Conservation (phyloP, 2,888 invertebrate species). For the Chirona hameri region DNA sequence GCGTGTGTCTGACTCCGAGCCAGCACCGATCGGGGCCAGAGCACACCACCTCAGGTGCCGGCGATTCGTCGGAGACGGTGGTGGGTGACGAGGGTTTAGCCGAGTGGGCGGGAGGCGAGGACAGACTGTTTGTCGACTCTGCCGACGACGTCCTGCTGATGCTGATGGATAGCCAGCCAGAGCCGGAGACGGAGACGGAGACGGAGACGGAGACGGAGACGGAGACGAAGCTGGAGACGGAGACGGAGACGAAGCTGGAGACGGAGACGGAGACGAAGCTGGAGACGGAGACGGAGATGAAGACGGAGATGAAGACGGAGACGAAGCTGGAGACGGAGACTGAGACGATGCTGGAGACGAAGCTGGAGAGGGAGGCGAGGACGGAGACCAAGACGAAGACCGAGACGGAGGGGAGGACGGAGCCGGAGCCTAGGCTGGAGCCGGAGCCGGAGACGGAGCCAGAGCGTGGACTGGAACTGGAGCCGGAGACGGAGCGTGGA, state of each 20-base stretch:
- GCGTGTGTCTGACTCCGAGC: not conserved
- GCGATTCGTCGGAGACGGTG: not conserved
- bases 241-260: not conserved
- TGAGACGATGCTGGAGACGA: too few relatives aligned
- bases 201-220: not conserved
- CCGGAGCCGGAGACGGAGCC: too few relatives aligned
- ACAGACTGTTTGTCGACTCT: not conserved
- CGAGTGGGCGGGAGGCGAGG: not conserved
- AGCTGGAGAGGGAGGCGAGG: too few relatives aligned
- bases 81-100: not conserved
- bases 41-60: not conserved
- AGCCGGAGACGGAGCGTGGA: too few relatives aligned
- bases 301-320: too few relatives aligned
- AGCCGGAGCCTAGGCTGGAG: too few relatives aligned
- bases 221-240: not conserved
- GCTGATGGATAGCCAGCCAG: constrained; percentile 3
- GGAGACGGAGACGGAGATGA: too few relatives aligned
- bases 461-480: too few relatives aligned
- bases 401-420: too few relatives aligned
- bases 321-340: too few relatives aligned
- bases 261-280: not conserved
- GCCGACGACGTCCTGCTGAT: not conserved
- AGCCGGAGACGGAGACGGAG: not conserved
- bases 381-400: too few relatives aligned
- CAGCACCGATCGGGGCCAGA: not conserved